Conservation (phyloP, 2,888 invertebrate species). For the Megastigmus dorsalis region DNA sequence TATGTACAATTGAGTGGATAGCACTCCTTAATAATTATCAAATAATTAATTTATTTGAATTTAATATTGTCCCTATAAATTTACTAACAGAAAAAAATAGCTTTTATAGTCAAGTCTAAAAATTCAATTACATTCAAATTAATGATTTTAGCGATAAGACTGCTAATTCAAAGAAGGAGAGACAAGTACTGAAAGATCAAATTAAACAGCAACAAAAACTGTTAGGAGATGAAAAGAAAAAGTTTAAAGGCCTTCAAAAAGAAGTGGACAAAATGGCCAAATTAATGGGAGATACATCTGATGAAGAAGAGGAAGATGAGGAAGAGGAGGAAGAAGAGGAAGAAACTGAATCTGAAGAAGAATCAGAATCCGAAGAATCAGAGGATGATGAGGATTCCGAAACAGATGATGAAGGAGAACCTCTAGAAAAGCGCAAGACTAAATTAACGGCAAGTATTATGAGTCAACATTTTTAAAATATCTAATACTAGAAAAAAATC, state of each 20-base stretch:
- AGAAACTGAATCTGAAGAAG: constrained; percentile 76
- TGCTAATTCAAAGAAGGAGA: constrained; percentile 84
- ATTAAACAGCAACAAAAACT: constrained; percentile 88
- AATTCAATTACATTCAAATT: no score
- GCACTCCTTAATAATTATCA: background rate
- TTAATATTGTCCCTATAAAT: constrained; percentile 15
- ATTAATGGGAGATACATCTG: constrained; percentile 88
- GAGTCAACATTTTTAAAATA: background rate
- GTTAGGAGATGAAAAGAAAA: constrained; percentile 87
- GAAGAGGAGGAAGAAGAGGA: constrained; percentile 79
- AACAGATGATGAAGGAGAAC: constrained; percentile 81
- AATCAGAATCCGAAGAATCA: constrained; percentile 76
- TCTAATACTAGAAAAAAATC: background rate
- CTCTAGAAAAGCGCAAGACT: constrained; percentile 69
- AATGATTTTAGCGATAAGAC: constrained; percentile 84
- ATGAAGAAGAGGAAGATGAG: constrained; percentile 83
- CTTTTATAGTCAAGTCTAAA: no score
- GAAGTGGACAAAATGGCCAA: constrained; percentile 95
- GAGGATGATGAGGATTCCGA: constrained; percentile 75
- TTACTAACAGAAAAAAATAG: no score
- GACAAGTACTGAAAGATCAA: constrained; percentile 85
- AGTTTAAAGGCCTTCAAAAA: constrained; percentile 88
- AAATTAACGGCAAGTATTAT: constrained; percentile 67
- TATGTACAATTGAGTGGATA: no score
- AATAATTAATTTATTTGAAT: constrained; percentile 6